Conservation (phyloP, 2,797 vertebrate genomes). For the Antennarius maculatus region DNA sequence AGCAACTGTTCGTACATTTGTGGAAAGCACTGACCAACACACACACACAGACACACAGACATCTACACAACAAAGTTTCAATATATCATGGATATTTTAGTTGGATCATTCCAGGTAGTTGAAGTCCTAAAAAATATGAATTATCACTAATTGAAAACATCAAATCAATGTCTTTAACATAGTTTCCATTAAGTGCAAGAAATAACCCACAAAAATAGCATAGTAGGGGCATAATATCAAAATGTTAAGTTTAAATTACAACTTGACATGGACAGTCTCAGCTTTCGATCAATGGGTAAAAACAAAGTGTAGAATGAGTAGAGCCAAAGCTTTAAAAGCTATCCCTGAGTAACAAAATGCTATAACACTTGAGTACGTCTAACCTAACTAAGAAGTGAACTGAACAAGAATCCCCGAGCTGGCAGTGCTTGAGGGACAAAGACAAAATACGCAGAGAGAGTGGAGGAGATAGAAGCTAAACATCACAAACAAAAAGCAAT, state of each 20-base stretch:
- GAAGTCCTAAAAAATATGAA: no score
- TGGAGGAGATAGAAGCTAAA: slow-evolving; percentile 22
- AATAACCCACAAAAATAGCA: no score
- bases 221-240: neutral
- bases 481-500: slow-evolving; percentile 8
- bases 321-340: slow-evolving; percentile 48
- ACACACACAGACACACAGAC: no score
- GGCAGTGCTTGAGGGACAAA: slow-evolving; percentile 43
- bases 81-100: no score
- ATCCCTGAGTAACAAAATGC: slow-evolving; percentile 39
- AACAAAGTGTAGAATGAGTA: slow-evolving; percentile 25
- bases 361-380: slow-evolving; percentile 57
- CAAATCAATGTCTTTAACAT: neutral
- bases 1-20: no score
- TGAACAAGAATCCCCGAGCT: slow-evolving; percentile 63
- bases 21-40: no score
- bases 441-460: slow-evolving; percentile 24
- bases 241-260: neutral
- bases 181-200: no score
- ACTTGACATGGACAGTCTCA: neutral
- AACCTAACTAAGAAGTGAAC: slow-evolving; percentile 76
- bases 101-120: no score
- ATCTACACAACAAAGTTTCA: no score
- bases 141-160: no score
- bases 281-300: slow-evolving; percentile 12